These are phyloP conservation scores for Chironomus striatipennis DNA, from an alignment of 1,140 invertebrate species.

Conservation along the genomic window DNA sequence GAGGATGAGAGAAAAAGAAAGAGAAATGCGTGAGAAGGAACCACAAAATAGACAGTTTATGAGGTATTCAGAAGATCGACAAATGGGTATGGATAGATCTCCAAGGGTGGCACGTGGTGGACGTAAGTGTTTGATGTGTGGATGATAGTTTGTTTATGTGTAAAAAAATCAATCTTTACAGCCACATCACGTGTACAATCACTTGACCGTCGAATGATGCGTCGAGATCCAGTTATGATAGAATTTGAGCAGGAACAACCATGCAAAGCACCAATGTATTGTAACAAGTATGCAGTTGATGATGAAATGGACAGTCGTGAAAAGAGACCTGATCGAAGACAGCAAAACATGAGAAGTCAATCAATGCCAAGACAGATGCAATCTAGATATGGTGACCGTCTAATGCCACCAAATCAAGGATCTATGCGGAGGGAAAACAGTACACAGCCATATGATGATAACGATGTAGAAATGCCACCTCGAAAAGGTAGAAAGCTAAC, in stretches of 20 bases:
- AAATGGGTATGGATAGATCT: not conserved
- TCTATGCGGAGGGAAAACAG: not conserved
- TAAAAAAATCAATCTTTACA: constrained; percentile 5
- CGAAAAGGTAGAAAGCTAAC: not conserved
- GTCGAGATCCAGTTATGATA: constrained; percentile 34
- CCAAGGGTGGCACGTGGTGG: not conserved
- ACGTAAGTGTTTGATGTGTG: not conserved
- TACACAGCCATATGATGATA: constrained; percentile 26
- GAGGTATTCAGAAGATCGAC: constrained; percentile 14
- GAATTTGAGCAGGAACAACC: constrained; percentile 38
- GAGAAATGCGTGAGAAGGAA: not conserved
- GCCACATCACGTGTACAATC: constrained; percentile 32
- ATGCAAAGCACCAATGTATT: constrained; percentile 53
- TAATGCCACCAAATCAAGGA: not conserved
- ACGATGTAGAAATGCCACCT: not conserved
- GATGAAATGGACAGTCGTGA: constrained; percentile 43
- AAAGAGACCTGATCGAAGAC: constrained; percentile 24
- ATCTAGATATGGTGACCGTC: not conserved
- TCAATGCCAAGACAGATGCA: constrained; percentile 28
- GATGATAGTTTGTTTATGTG: not conserved
- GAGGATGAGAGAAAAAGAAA: not conserved
- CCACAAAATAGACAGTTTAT: not conserved
- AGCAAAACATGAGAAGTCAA: constrained; percentile 27
- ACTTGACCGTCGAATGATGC: constrained; percentile 35
- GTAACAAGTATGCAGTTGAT: constrained; percentile 60